phyloP scores from a whole-genome alignment of 2,888 invertebrate species.

The Aporophyla lueneburgensis region DNA sequence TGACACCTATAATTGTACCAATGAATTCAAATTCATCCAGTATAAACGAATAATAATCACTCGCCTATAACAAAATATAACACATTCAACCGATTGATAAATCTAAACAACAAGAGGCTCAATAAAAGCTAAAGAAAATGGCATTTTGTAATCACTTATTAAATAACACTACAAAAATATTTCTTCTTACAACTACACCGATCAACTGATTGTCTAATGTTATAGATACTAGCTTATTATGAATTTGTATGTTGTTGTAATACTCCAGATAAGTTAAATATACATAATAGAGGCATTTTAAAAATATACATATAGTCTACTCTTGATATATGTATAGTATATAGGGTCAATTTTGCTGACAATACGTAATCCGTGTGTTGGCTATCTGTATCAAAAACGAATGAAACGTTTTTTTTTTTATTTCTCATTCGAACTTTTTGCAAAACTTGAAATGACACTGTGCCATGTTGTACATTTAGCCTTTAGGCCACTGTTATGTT shows the following conservation, averaged over 20 bases:
- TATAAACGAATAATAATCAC: conserved; percentile 54
- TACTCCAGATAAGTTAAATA: conserved; percentile 15
- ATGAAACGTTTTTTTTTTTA: too few species aligned
- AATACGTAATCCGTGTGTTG: not conserved
- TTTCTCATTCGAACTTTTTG: too few species aligned
- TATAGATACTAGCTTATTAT: conserved; percentile 33
- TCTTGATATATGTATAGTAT: conserved; percentile 13
- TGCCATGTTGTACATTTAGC: too few species aligned
- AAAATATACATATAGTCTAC: conserved; percentile 4
- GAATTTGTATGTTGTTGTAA: conserved; percentile 17
- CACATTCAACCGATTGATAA: conserved; percentile 63
- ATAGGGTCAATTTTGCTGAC: not conserved
- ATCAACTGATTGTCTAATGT: conserved; percentile 75
- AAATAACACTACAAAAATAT: conserved; percentile 83
- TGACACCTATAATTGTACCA: too few species aligned
- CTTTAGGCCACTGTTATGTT: too few species aligned
- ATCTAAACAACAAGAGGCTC: conserved; percentile 79
- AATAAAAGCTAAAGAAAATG: conserved; percentile 85
- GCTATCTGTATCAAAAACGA: not conserved
- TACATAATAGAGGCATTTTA: conserved; percentile 19
- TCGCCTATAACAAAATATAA: conserved; percentile 69
- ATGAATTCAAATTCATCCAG: not conserved
- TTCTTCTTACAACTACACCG: conserved; percentile 68
- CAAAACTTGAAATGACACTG: too few species aligned
- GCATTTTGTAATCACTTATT: conserved; percentile 82